Evolutionary conservation across 2,888 invertebrate genomes (phyloP).

Genomic region (Pyrocoelia pectoralis): DNA sequence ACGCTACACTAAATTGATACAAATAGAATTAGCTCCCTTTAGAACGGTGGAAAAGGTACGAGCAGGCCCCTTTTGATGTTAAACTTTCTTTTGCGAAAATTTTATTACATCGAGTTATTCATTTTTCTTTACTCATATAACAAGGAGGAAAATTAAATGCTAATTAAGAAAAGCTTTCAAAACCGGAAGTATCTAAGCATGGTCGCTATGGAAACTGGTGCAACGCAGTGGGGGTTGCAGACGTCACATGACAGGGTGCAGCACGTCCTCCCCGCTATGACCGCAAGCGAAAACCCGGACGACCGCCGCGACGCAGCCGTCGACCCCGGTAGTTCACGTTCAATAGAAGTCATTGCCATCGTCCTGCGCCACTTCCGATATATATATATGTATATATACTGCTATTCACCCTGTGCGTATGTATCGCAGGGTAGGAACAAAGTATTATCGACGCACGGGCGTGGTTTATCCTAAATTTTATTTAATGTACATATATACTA

Average conservation of each 20-base stretch:
- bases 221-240: slow-evolving; percentile 49
- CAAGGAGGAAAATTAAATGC: slow-evolving; percentile 13
- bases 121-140: not conserved
- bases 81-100: not conserved
- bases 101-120: not conserved
- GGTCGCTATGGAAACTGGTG: slow-evolving; percentile 45
- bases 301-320: slow-evolving; percentile 54
- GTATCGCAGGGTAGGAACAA: slow-evolving; percentile 32
- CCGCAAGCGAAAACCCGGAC: slow-evolving; percentile 53
- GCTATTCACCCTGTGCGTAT: slow-evolving; percentile 38
- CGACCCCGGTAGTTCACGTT: slow-evolving; percentile 66
- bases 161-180: slow-evolving; percentile 18
- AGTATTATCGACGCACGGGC: slow-evolving; percentile 36
- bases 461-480: slow-evolving; percentile 28
- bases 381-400: too few species aligned
- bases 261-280: slow-evolving; percentile 50
- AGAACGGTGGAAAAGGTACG: too few species aligned
- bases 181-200: slow-evolving; percentile 38
- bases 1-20: too few species aligned
- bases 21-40: too few species aligned
- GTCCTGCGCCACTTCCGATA: slow-evolving; percentile 43
- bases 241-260: slow-evolving; percentile 47
- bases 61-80: not conserved
- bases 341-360: slow-evolving; percentile 62
- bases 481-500: not conserved